Base-by-base conservation (phyloP, 2,113 vertebrate genomes). In the Tor tambroides region DNA sequence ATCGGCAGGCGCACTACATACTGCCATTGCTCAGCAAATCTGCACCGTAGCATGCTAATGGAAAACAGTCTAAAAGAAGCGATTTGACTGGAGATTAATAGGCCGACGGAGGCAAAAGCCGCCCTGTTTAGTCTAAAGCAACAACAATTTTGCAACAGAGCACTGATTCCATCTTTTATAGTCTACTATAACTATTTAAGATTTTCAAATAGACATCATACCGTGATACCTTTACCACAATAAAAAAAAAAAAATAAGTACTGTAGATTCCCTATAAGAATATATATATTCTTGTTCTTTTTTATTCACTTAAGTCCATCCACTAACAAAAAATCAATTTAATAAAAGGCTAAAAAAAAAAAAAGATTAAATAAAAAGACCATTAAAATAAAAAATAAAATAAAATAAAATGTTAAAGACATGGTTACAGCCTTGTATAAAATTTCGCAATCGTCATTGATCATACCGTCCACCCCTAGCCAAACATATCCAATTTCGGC, bases 61-160 rank as follows among this genome's bases (percentile, higher is more conserved):
- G 89, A 85, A 91, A 89, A 87, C 54, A 93, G 93, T 94, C 92
- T 92, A 94, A 94, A 93, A 90, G 92, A 93, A 92, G 93, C 89
- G 92, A 94, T 94, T 92, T 92, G 93, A 92, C 94, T 94, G 89
- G 89, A 90, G 94, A 94, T 95, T 93, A 95, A 93, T 93, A 91
- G 91, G 88, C 92, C 88, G 90, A 90, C 88, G 51, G 86, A 91
- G 90, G 89, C 89, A 91, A 92, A 92, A 75, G 56, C 89, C 32
- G 72, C 88, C 89, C 49, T 89, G 90, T 85, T 83, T 83, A 83
- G 46, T 83, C 28, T 71, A 46, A 65, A 71, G 65, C 10, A 83
- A 51, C 19, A 71, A 35, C 81, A 49, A 17, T 71, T 54, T 21
- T 51, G 41, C n/a, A 67, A 83, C 41, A 49, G 14, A 46, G 41